Evolutionary conservation across 2,888 invertebrate species (phyloP).

Genomic region (Agonopterix alstromeriana): DNA sequence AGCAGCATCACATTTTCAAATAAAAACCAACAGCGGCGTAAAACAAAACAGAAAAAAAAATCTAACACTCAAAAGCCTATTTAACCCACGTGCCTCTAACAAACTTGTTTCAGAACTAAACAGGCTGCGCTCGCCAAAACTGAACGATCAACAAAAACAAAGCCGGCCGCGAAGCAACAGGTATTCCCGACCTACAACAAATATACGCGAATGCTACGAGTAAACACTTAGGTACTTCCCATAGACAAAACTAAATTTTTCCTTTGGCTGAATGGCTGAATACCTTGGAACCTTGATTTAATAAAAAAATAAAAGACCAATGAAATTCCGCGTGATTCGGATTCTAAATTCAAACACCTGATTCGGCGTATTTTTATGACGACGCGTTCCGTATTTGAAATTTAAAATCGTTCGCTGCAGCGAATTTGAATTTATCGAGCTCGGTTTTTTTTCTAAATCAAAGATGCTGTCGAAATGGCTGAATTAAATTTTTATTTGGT

Average conservation of each 20-base stretch:
- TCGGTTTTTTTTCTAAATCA: background rate
- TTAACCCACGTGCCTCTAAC: constrained; percentile 17
- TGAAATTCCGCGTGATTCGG: constrained; percentile 18
- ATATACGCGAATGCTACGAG: constrained; percentile 2
- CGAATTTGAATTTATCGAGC: constrained; percentile 21
- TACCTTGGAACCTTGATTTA: background rate
- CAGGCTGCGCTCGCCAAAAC: constrained; percentile 10
- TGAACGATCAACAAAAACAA: constrained; percentile 61
- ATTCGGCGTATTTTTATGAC: constrained; percentile 16
- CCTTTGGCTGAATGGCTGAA: background rate
- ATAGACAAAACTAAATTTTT: background rate
- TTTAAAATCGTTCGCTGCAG: constrained; percentile 25
- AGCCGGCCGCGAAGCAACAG: constrained; percentile 45
- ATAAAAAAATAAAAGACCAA: background rate
- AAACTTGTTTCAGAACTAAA: constrained; percentile 29
- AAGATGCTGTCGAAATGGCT: background rate
- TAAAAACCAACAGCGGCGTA: background rate
- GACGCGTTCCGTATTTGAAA: constrained; percentile 25
- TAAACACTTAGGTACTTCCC: background rate
- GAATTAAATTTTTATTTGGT: background rate
- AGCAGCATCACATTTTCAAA: no score
- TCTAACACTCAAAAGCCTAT: constrained; percentile 10
- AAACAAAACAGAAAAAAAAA: constrained; percentile 8
- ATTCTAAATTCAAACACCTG: constrained; percentile 30
- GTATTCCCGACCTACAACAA: constrained; percentile 27